Base-by-base conservation (phyloP, 2,888 invertebrate genomes). In the Lycophotia porphyrea region DNA sequence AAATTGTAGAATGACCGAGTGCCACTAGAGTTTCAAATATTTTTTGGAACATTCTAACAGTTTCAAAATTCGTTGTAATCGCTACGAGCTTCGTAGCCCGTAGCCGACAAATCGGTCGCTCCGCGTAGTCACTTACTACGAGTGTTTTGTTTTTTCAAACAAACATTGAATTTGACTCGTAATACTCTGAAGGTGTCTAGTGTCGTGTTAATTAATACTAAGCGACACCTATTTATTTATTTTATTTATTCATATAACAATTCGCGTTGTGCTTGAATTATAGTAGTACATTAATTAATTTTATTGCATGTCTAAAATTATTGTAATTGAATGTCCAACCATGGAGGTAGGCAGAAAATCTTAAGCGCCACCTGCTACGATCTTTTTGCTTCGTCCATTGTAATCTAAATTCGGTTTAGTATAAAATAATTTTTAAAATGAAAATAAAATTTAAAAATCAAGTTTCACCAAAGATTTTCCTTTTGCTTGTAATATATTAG, bases 401-500 rank as follows among this genome's bases (percentile, higher is more conserved):
- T 47, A 21, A 42, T 42, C 42, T 15, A 15, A 15, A 42, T 42
- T 42, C 15, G 15, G 15, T 42, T 15, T 42, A n/a, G n/a, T n/a
- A n/a, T n/a, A n/a, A n/a, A n/a, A n/a, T n/a, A n/a, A n/a, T n/a
- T n/a, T n/a, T n/a, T n/a, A n/a, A n/a, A n/a, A n/a, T n/a, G n/a
- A n/a, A n/a, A n/a, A n/a, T n/a, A n/a, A n/a, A n/a, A n/a, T n/a
- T n/a, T n/a, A n/a, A n/a, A n/a, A n/a, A n/a, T n/a, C n/a, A n/a
- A n/a, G 15, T 27, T 27, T 27, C 5, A 55, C 5, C 7, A 2
- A 27, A 0, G 5, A 7, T 55, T 52, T 52, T n/a, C n/a, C n/a
- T 52, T n/a, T 52, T 55, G n/a, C 27, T 24, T 21, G 47, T 24
- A 24, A 47, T 24, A 24, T 49, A 67, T 27, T 94, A 98, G 98